Evolutionary conservation across 2,888 invertebrate species (phyloP).

Genomic region (Atethmia centrago): DNA sequence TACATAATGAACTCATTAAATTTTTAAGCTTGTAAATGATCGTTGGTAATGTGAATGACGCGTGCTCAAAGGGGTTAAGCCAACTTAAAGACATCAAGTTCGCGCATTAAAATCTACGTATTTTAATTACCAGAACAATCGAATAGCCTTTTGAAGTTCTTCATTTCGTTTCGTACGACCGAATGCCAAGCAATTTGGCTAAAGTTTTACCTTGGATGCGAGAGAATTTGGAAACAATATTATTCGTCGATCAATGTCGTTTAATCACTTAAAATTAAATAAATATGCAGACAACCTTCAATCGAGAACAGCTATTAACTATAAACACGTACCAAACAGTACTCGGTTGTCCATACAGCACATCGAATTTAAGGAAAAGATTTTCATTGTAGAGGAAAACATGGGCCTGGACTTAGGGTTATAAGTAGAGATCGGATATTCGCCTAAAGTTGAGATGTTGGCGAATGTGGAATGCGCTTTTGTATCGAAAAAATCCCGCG

Average conservation of each 20-base stretch:
- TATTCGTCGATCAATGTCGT: not conserved
- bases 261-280: slow-evolving; percentile 7
- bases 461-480: too few species aligned
- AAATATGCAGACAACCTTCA: slow-evolving; percentile 1
- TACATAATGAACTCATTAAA: not conserved
- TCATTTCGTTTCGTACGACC: not conserved
- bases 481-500: too few species aligned
- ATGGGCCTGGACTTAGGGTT: too few species aligned
- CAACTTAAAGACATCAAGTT: not conserved
- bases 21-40: not conserved
- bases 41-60: not conserved
- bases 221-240: not conserved
- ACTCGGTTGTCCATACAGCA: too few species aligned
- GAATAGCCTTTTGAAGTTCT: not conserved
- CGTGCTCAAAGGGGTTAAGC: not conserved
- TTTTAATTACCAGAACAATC: not conserved
- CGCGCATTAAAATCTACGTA: not conserved
- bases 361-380: not conserved
- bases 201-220: not conserved
- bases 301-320: not conserved
- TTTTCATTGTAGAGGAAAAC: not conserved
- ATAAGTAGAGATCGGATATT: too few species aligned
- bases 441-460: too few species aligned
- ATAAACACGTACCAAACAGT: not conserved
- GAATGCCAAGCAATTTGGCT: not conserved